These are phyloP conservation scores for Riparia riparia DNA, from an alignment of 2,113 vertebrate species.

Conservation along the genomic window DNA sequence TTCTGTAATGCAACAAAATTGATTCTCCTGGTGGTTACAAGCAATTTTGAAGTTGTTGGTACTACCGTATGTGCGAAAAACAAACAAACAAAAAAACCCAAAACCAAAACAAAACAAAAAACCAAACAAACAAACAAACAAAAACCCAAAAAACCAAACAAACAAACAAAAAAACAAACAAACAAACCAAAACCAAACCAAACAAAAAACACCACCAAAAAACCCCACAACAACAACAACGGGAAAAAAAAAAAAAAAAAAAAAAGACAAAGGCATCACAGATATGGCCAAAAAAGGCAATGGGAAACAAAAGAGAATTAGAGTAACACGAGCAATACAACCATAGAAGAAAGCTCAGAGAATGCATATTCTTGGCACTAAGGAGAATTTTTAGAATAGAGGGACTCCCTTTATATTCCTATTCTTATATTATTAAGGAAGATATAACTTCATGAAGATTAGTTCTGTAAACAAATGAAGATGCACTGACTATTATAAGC, in stretches of 20 bases:
- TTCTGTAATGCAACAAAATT: neutral
- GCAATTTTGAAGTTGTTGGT: neutral
- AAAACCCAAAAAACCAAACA: too few species aligned
- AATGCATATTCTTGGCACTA: neutral
- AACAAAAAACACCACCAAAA: too few species aligned
- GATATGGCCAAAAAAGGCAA: neutral
- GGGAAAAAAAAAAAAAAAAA: neutral
- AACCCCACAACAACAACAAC: too few species aligned
- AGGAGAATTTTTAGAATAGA: neutral
- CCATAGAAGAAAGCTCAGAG: neutral
- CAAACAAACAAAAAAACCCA: neutral
- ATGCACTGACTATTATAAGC: neutral
- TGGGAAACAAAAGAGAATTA: neutral
- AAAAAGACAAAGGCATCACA: neutral
- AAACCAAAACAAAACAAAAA: too few species aligned
- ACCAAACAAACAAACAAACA: too few species aligned
- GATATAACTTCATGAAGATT: neutral
- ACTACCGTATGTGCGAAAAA: neutral
- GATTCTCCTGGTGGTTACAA: neutral
- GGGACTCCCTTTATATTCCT: neutral
- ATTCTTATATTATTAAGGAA: neutral
- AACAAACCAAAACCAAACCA: too few species aligned
- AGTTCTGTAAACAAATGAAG: conserved; percentile 13
- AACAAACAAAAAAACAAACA: too few species aligned
- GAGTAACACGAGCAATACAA: neutral